A percentile compares a stretch with the other conserved stretches of the same genome.
Conservation (phyloP, 2,113 vertebrate species). For the Chloropsis cyanopogon region DNA sequence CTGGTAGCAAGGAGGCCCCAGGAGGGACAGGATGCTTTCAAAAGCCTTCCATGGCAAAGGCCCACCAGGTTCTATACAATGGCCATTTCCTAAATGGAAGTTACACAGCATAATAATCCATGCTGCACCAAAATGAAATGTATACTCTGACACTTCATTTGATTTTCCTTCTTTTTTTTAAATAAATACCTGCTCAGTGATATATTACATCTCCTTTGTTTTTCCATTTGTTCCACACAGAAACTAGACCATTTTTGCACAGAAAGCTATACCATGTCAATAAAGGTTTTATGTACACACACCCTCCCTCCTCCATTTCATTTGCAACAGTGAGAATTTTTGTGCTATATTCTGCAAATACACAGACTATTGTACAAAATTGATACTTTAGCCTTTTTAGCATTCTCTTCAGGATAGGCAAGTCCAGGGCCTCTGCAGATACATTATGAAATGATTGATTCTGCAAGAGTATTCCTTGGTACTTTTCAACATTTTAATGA, state of each 20-base stretch:
- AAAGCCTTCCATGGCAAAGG: neutral
- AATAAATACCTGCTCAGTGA: neutral
- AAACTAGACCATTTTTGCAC: neutral
- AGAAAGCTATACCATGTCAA: neutral
- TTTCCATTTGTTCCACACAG: neutral
- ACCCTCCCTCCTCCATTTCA: neutral
- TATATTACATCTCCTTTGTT: neutral
- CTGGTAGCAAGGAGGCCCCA: fast-evolving
- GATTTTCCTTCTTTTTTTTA: neutral
- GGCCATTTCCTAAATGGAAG: neutral
- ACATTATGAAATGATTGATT: constrained; percentile 41
- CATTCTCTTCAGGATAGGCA: neutral
- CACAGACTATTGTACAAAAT: neutral
- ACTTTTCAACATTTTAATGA: constrained; percentile 10
- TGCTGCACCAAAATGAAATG: neutral
- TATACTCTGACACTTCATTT: neutral
- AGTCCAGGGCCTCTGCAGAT: neutral
- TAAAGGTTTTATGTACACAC: neutral
- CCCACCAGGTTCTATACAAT: neutral
- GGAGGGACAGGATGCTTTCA: neutral
- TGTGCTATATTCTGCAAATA: neutral
- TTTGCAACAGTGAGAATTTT: neutral
- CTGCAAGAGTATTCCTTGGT: neutral
- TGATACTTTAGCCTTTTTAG: constrained; percentile 18
- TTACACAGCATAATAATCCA: neutral